Evolutionary conservation across 2,888 invertebrate species (phyloP).

Genomic region (Anagyrus pseudococci): DNA sequence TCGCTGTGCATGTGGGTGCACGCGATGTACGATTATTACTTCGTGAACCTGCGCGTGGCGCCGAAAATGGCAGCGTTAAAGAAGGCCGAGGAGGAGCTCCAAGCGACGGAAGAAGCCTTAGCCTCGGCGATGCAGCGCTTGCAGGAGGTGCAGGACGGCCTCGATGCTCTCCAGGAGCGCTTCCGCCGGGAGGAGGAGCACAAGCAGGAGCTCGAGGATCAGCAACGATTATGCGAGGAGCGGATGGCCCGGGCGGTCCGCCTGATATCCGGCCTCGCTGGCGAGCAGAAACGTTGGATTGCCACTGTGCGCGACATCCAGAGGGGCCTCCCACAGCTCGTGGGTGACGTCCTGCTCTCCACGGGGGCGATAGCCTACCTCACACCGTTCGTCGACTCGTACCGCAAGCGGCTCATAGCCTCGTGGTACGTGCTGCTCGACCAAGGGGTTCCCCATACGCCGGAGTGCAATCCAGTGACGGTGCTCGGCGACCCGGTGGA

Average conservation of each 20-base stretch:
- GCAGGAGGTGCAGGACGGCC: constrained; percentile 77
- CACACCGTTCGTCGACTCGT: constrained; percentile 77
- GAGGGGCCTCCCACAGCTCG: constrained; percentile 66
- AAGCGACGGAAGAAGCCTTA: constrained; percentile 71
- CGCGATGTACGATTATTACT: constrained; percentile 93
- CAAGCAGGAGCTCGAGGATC: constrained; percentile 75
- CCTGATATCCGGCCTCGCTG: constrained; percentile 70
- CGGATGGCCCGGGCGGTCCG: constrained; percentile 81
- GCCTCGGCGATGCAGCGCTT: constrained; percentile 80
- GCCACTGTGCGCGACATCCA: constrained; percentile 70
- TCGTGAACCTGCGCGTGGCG: constrained; percentile 81
- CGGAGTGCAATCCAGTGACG: constrained; percentile 71
- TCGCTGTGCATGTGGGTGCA: constrained; percentile 89
- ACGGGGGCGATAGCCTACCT: constrained; percentile 82
- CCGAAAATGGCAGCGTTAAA: constrained; percentile 88
- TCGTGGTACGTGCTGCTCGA: constrained; percentile 67
- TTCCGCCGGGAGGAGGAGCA: constrained; percentile 65
- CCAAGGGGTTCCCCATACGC: constrained; percentile 71
- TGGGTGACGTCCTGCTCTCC: constrained; percentile 77
- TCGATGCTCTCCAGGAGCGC: constrained; percentile 73
- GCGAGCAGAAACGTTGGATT: constrained; percentile 77
- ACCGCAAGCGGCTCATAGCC: constrained; percentile 65
- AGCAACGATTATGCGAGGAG: constrained; percentile 78
- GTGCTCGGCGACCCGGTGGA: constrained; percentile 78
- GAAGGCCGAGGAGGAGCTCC: constrained; percentile 74